Evolutionary conservation across 1,140 invertebrate genomes (phyloP).

Genomic region (Aphis gossypii): DNA sequence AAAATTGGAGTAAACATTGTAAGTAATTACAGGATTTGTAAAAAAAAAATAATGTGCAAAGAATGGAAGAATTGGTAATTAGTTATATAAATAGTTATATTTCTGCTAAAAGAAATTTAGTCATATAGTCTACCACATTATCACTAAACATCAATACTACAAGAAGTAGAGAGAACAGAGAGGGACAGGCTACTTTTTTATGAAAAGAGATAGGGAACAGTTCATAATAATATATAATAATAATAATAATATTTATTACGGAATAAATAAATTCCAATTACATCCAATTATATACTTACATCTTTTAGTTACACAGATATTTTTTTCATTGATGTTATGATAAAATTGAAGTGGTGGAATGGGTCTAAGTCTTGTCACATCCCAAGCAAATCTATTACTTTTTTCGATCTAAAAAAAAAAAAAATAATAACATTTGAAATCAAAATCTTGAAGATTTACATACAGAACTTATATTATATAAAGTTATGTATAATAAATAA

Average conservation of each 20-base stretch:
- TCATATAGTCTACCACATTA: too few species aligned
- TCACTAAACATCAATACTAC: too few species aligned
- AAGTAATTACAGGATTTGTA: too few species aligned
- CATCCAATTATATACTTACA: constrained; percentile 16
- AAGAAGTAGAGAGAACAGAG: neutral
- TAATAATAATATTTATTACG: too few species aligned
- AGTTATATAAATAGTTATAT: too few species aligned
- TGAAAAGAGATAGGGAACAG: neutral
- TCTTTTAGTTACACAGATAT: neutral
- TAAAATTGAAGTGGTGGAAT: constrained; percentile 41
- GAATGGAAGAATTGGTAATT: too few species aligned
- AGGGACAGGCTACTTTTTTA: neutral
- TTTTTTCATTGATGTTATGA: constrained; percentile 46
- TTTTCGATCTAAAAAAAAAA: constrained; percentile 30
- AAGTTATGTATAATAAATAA: neutral
- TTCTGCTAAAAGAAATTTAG: too few species aligned
- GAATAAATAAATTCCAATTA: too few species aligned
- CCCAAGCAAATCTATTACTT: neutral
- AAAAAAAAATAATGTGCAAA: too few species aligned
- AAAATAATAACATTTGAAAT: neutral
- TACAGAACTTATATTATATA: neutral
- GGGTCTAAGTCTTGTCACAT: constrained; percentile 31
- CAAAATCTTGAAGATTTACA: neutral
- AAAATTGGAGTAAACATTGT: too few species aligned
- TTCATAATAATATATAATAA: too few species aligned